Conservation (phyloP, 2,888 invertebrate species). For the Pilophorus perplexus region DNA sequence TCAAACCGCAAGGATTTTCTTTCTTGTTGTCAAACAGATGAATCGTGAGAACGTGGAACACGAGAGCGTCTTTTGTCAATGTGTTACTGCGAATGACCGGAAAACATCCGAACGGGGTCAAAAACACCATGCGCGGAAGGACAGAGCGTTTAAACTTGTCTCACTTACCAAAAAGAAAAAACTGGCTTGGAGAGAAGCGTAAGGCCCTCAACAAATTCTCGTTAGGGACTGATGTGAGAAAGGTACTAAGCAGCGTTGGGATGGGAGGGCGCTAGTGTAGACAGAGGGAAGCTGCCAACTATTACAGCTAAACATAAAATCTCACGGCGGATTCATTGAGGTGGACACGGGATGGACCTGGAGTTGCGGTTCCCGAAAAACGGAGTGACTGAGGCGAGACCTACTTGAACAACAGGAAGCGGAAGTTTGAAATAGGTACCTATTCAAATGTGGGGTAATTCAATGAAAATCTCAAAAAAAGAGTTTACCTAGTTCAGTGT, state of each 20-base stretch:
- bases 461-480: no score
- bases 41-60: neutral
- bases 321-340: constrained; percentile 32
- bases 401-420: neutral
- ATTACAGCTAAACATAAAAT: constrained; percentile 37
- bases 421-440: neutral
- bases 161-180: constrained; percentile 24
- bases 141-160: no score
- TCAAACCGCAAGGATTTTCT: no score
- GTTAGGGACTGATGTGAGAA: constrained; percentile 37
- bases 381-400: no score
- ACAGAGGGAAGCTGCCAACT: constrained; percentile 35
- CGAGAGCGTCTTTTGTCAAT: neutral
- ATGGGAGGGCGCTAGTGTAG: constrained; percentile 38
- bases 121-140: no score
- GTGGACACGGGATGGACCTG: constrained; percentile 4
- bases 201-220: constrained; percentile 36
- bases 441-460: no score
- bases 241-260: constrained; percentile 28
- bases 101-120: neutral
- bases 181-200: constrained; percentile 26
- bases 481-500: no score
- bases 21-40: no score
- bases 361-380: no score
- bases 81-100: neutral